Conservation (phyloP, 2,113 vertebrate species). For the Marcusenius ussheri region DNA sequence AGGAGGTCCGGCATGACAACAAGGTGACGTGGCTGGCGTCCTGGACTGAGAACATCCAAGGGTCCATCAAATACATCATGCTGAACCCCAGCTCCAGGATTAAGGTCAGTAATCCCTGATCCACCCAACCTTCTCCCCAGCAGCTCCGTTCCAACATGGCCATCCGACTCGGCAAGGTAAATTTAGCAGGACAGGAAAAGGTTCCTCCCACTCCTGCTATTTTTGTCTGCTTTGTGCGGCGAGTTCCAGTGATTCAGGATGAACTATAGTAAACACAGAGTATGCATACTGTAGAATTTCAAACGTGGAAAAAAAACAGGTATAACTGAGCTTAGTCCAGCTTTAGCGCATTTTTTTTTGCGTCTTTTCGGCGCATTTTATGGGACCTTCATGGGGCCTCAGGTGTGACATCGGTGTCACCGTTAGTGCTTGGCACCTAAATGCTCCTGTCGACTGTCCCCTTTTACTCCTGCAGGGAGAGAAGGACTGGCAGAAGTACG, state of each 20-base stretch:
- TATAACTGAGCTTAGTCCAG: not conserved
- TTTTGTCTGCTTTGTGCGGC: not conserved
- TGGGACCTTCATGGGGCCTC: not conserved
- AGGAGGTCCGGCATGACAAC: conserved; percentile 88
- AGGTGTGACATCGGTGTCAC: not conserved
- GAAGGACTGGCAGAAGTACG: conserved; percentile 97
- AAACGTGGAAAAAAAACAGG: not conserved
- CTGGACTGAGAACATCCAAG: conserved; percentile 96
- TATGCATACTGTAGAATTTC: not conserved
- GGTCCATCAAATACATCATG: conserved; percentile 97
- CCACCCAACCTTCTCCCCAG: not conserved
- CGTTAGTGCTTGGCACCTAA: not conserved
- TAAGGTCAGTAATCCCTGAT: conserved; percentile 62
- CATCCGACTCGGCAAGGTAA: not conserved
- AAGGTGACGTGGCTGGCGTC: conserved; percentile 95
- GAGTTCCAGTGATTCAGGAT: not conserved
- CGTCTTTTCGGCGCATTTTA: not conserved
- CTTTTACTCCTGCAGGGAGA: conserved; percentile 66
- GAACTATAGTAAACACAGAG: not conserved
- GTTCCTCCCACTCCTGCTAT: not conserved
- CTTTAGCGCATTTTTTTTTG: not conserved
- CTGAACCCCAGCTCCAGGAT: conserved; percentile 93
- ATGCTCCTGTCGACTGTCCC: not conserved
- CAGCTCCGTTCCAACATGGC: not conserved
- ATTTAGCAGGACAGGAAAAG: not conserved